phyloP scores from a whole-genome alignment of 2,888 invertebrate species.

The Cynaeus angustus region DNA sequence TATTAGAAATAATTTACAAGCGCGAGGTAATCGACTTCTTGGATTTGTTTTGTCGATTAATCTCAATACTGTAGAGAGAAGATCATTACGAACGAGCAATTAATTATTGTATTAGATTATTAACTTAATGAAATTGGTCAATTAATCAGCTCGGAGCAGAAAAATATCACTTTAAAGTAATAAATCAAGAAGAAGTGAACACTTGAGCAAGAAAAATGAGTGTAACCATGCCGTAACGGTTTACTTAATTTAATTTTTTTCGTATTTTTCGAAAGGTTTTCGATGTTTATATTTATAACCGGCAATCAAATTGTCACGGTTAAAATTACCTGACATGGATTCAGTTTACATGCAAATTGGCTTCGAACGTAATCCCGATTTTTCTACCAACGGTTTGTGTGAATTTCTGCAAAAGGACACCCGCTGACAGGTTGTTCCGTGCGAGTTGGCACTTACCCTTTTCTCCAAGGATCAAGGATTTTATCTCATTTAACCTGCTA shows the following conservation, averaged over 20 bases:
- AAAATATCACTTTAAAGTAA: slow-evolving; percentile 41
- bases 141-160: slow-evolving; percentile 40
- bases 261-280: not conserved
- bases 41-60: slow-evolving; percentile 4
- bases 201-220: slow-evolving; percentile 12
- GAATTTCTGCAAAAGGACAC: slow-evolving; percentile 4
- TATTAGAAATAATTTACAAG: slow-evolving; percentile 13
- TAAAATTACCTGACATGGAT: too few species aligned
- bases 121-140: slow-evolving; percentile 46
- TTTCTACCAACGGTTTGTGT: not conserved
- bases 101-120: slow-evolving; percentile 52
- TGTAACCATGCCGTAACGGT: slow-evolving; percentile 2
- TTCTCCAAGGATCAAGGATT: slow-evolving; percentile 31
- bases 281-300: not conserved
- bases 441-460: slow-evolving; percentile 16
- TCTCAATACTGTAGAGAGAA: slow-evolving; percentile 7
- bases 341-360: too few species aligned
- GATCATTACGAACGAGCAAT: slow-evolving; percentile 55
- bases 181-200: slow-evolving; percentile 38
- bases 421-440: slow-evolving; percentile 7
- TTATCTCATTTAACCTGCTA: slow-evolving; percentile 16
- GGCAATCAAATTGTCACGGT: not conserved
- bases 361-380: not conserved
- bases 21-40: slow-evolving; percentile 6
- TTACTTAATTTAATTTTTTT: slow-evolving; percentile 3